These are phyloP conservation scores for Cladorhizidae sp. DNA, from an alignment of 37 sponge, comb jelly and placozoan genomes.

Conservation along the genomic window DNA sequence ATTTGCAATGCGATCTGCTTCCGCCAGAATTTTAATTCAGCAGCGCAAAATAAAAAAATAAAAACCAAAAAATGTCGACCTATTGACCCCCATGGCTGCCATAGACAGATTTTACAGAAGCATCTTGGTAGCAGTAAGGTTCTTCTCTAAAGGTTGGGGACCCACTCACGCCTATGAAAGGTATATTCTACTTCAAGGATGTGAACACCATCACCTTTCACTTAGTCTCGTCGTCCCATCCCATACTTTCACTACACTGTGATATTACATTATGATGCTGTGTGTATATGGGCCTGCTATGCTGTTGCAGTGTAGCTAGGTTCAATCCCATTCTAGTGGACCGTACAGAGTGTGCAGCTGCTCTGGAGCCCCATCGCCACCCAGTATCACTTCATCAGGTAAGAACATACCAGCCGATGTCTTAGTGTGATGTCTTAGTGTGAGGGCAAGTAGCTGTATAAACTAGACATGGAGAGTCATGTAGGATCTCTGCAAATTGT, in stretches of 20 bases:
- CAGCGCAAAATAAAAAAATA: no score
- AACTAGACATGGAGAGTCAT: no score
- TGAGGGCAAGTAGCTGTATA: not conserved
- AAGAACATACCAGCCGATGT: no score
- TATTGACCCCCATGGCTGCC: conserved; percentile 22
- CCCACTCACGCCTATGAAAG: conserved; percentile 51
- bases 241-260: no score
- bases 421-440: not conserved
- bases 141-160: conserved; percentile 87
- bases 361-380: not conserved
- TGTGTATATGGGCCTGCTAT: not conserved
- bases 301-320: not conserved
- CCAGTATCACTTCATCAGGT: conserved; percentile 13
- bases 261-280: no score
- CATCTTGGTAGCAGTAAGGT: conserved; percentile 46
- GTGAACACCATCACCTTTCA: no score
- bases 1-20: no score
- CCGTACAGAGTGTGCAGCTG: conserved; percentile 6
- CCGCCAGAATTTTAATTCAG: no score
- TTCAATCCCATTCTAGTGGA: conserved; percentile 2
- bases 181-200: not conserved
- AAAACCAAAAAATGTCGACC: no score
- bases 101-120: conserved; percentile 53
- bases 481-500: no score
- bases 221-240: no score